Base-by-base conservation (phyloP, 1,140 invertebrate genomes). In the Copidosoma floridanum region DNA sequence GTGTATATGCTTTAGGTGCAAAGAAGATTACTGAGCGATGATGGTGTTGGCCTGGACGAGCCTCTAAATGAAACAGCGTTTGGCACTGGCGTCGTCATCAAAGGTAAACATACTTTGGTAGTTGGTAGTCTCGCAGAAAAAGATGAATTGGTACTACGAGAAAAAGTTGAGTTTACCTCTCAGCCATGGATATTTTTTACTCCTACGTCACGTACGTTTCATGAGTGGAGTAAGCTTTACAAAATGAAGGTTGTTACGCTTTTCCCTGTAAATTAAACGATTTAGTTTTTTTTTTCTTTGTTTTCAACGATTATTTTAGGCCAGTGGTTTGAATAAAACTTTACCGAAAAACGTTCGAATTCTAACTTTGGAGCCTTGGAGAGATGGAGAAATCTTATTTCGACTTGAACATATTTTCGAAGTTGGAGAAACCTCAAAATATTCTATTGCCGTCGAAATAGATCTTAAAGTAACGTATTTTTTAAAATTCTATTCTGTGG, bases 31-130 rank as follows among this genome's bases (percentile, higher is more conserved):
- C 68, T 96, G 1, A 81, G 86, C 60, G 96, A 98, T 71, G 96
- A 98, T 79, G 87, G 86, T 1, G 94, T 95, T 68, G 96, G 95
- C 6, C 94, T 98, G 0, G 90, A 84, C 0, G 95, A 99, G 81
- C 85, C 95, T 0, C 77, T 99, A 0, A 92, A 97, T 73, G 96
- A 99, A 81, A 84, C 82, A 5, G 92, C 85, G 0, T 85, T 81
- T 64, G 85, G 85, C 3, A 73, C 82, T 62, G 93, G 95, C 1
- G 76, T 98, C 4, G 87, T 96, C 2, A 88, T 87, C 1, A 83
- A 89, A 68, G 95, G 95, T 40, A 86, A 81, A n/a, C 88, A 93
- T 74, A 85, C 85, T 61, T 65, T 91, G 2, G 65, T 86, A 4
- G 78, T 82, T 35, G 83, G 81, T 3, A 59, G 59, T 50, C 7